Conservation (phyloP, 2,797 vertebrate genomes). For the Sebastes itinus region DNA sequence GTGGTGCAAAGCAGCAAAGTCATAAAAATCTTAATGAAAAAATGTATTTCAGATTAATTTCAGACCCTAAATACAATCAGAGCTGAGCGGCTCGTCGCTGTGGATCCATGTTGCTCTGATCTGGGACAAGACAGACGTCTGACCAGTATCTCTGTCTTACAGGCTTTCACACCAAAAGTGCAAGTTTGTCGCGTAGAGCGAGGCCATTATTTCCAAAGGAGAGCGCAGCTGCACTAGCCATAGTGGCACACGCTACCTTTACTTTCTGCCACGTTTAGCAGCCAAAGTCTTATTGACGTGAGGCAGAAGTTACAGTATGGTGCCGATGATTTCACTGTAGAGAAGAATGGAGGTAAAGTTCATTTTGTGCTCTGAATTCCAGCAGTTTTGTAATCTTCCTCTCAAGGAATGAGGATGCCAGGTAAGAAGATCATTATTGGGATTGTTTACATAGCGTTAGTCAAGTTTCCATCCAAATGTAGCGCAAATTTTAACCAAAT, state of each 20-base stretch:
- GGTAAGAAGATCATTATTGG: background rate
- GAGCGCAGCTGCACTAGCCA: background rate
- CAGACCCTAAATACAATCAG: conserved; percentile 13
- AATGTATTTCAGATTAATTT: conserved; percentile 10
- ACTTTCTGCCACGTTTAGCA: background rate
- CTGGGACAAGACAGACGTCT: background rate
- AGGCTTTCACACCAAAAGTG: background rate
- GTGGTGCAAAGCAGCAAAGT: conserved; percentile 9
- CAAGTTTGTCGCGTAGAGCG: background rate
- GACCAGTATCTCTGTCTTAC: background rate
- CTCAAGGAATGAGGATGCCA: background rate
- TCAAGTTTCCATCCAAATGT: background rate
- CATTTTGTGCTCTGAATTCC: background rate
- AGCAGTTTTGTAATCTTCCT: background rate
- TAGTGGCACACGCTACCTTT: background rate
- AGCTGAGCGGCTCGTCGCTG: background rate
- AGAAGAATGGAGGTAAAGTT: background rate
- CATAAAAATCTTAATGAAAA: background rate
- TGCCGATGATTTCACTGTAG: background rate
- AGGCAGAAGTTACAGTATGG: background rate
- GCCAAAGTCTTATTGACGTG: background rate
- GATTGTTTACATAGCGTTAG: background rate
- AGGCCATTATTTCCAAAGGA: background rate
- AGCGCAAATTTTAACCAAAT: too few species aligned
- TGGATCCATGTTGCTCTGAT: background rate